Evolutionary conservation across 92 coral and sea anemone species (phyloP), one percentile per base, ranked within the genome.

Genomic region (Umimayanthus chanpuru): DNA sequence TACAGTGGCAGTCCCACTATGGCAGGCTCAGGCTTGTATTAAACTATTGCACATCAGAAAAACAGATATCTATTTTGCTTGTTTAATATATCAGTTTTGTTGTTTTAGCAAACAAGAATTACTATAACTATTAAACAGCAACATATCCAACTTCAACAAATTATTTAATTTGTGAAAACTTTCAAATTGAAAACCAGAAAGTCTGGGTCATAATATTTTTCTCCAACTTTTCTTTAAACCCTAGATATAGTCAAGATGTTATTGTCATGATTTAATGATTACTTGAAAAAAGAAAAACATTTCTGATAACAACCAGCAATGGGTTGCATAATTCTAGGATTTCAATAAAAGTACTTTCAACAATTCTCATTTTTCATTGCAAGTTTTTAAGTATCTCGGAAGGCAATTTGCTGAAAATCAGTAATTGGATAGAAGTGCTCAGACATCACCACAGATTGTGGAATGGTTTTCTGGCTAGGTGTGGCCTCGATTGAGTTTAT

Each of bases 401-500:
- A 53, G 21, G 2, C 7, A 32, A 15, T 73, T 73, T 30, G 10
- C 18, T 30, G 41, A 73, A 73, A 73, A 73, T 71, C 38, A 71
- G 30, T 71, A 36, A 71, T 30, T 20, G 68, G 25, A 18, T 61
- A 76, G 18, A 73, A 73, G 78, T 36, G 85, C 10, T 80, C 36
- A 32, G 47, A 74, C 23, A 28, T 56, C 39, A 56, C 28, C 4
- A 29, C 30, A 32, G 40, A 67, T 38, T n/a, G 49, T 61, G 18
- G 25, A 65, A 83, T 23, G 23, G 55, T 40, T 83, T 68, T 68
- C 39, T 23, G 21, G 29, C 53, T 83, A 78, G 87, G 87, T 83
- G 87, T 83, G 87, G 76, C 53, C 5, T 5, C n/a, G 76, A 47
- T 28, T 14, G 61, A 70, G 28, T 83, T 83, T 30, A 83, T 83